Base-by-base conservation (phyloP, 2,888 invertebrate species). In the Polydrusus cervinus region DNA sequence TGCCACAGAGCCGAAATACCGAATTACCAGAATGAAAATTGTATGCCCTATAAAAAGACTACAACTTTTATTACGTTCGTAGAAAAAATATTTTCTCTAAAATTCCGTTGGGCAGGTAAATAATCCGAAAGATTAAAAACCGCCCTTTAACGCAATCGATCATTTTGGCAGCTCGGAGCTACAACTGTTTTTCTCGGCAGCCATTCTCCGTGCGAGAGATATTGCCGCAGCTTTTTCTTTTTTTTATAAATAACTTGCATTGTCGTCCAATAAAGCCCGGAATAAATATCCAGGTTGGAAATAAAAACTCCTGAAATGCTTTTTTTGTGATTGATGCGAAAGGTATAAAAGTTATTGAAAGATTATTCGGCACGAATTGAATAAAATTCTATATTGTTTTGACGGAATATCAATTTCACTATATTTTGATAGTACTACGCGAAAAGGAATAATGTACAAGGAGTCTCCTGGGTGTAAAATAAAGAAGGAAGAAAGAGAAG, bases 181-280 rank as follows among this genome's bases (percentile, higher is more conserved):
- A 60, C 57, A 38, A 40, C 38, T 38, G 57, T 60, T 60, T 47
- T 60, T 38, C 38, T 16, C 34, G 57, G 57, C 57, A 38, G 38
- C 47, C 38, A 18, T 60, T 38, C 13, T 60, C 16, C n/a, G 57
- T 18, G 16, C 5, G 64, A 64, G 47, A 47, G 25, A 64, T 49
- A 64, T 64, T 34, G 64, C 38, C 38, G 18, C 10, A 14, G 25
- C 8, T 64, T 47, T 64, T 45, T 47, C 20, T 40, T 40, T 45
- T 40, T 64, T 49, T 34, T 49, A 64, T 30, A 47, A 64, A 64
- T 64, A 20, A 49, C 49, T 49, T 30, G 30, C 30, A 34, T 49
- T 49, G 64, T 64, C 25, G 16, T 64, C 49, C 64, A 34, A 64
- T 49, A 49, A 64, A 16, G 64, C 64, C 16, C 10, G 9, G 34